Conservation (phyloP, 2,797 vertebrate genomes). For the Lithobates pipiens region DNA sequence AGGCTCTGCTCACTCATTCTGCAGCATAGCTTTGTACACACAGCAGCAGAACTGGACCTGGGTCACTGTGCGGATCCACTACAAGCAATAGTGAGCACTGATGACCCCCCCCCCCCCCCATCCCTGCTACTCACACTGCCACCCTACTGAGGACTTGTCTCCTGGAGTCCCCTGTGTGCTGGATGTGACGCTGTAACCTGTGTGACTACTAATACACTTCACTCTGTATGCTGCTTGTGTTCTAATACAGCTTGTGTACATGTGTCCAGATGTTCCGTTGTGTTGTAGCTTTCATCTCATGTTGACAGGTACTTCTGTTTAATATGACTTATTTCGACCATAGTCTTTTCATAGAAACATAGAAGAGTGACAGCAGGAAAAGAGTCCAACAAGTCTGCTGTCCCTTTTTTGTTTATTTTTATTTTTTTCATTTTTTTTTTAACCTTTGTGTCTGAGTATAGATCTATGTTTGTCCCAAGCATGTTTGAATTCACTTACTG, state of each 20-base stretch:
- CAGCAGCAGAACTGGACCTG: not conserved
- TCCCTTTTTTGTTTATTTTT: no score
- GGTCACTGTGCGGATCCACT: slow-evolving; percentile 1
- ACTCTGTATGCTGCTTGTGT: not conserved
- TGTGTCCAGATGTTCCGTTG: not conserved
- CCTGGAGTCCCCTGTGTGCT: slow-evolving; percentile 11
- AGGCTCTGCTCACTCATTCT: slow-evolving; percentile 38
- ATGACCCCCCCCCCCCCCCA: no score
- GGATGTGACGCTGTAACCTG: slow-evolving; percentile 33
- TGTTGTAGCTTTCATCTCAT: not conserved
- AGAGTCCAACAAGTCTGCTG: no score
- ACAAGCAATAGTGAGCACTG: not conserved
- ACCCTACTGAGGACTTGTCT: not conserved
- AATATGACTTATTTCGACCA: not conserved
- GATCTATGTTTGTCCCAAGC: no score
- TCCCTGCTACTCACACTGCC: no score
- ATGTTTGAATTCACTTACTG: no score
- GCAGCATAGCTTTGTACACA: slow-evolving; percentile 25
- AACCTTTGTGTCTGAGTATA: no score
- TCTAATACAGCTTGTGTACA: not conserved
- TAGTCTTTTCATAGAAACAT: no score
- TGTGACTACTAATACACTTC: slow-evolving; percentile 2
- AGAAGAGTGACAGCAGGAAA: no score
- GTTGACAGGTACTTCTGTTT: not conserved
- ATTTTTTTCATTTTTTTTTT: no score